Base-by-base conservation (phyloP, 2,888 invertebrate genomes). In the Cryptus viduatorius region DNA sequence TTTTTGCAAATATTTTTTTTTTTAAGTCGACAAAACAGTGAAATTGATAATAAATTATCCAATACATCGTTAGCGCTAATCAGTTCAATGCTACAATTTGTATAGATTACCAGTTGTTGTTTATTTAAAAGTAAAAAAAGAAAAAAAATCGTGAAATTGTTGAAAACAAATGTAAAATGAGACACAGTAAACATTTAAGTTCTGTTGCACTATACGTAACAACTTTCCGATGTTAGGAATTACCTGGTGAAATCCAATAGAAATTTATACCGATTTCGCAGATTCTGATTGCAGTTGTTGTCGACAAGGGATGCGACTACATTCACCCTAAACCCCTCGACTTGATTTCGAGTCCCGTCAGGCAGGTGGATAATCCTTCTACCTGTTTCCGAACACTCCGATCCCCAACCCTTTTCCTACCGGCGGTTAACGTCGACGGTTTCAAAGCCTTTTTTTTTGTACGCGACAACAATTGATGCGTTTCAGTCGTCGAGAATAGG, bases 291-390 rank as follows among this genome's bases (percentile, higher is more conserved):
- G 64, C 10, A 4, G 3, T 16, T 8, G 37, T 37, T 8, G 37
- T 37, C 42, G 37, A 8, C 8, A 37, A 37, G 64, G 16, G 8
- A 16, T 1, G 59, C 1, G 5, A 48, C 64, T 14, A 14, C 19
- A 12, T 19, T 65, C 24, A 50, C 19, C 50, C 42, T 19, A 14
- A 42, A 46, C 19, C 42, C 48, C 64, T 31, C 64, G 48, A 31
- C 64, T 24, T 31, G 44, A 65, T 76, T 65, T 48, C 48, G 71
- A 65, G 65, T 42, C 24, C 19, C 14, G 16, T 1, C 65, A 44
- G 44, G 68, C 75, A 75, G 68, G 68, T 75, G 80, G 7, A 81
- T 68, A 75, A 81, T 69, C 75, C 75, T 68, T 75, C 64, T 75
- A 75, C 80, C 80, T 81, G 75, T 65, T 37, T 42, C 19, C 31